phyloP scores from a whole-genome alignment of 2,888 invertebrate species.

The Lithophane leautieri region DNA sequence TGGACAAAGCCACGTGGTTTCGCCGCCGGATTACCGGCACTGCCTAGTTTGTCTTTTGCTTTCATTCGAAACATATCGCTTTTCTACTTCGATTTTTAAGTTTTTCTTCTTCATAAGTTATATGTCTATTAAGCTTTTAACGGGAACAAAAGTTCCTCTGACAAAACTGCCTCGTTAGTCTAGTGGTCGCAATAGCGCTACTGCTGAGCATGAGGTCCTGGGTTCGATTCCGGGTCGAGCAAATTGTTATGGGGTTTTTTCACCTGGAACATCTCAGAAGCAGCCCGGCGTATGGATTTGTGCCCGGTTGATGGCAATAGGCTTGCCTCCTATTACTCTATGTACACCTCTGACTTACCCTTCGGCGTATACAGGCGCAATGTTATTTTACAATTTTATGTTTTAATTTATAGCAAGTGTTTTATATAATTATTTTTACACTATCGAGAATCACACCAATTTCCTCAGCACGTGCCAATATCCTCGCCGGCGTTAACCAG shows the following conservation, averaged over 20 bases:
- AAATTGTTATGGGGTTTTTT: background rate
- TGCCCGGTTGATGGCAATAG: background rate
- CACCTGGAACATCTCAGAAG: background rate
- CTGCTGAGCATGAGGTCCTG: no score
- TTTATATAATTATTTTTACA: conserved; percentile 14
- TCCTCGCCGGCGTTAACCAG: background rate
- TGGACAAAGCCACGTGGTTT: conserved; percentile 17
- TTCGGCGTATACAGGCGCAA: background rate
- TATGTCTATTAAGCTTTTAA: background rate
- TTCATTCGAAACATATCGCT: background rate
- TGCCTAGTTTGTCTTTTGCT: background rate
- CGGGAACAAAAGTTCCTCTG: no score
- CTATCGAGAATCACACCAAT: conserved; percentile 7
- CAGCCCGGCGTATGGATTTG: background rate
- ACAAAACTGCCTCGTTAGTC: background rate
- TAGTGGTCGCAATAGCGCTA: background rate
- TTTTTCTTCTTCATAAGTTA: background rate
- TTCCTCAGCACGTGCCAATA: conserved; percentile 12
- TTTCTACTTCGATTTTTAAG: background rate
- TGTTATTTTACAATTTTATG: background rate
- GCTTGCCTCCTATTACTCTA: background rate
- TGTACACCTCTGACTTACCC: background rate
- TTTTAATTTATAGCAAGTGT: background rate
- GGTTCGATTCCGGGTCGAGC: no score
- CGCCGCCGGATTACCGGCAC: conserved; percentile 24